phyloP scores from a whole-genome alignment of 2,797 vertebrate species.

The Rhynchonycteris naso region DNA sequence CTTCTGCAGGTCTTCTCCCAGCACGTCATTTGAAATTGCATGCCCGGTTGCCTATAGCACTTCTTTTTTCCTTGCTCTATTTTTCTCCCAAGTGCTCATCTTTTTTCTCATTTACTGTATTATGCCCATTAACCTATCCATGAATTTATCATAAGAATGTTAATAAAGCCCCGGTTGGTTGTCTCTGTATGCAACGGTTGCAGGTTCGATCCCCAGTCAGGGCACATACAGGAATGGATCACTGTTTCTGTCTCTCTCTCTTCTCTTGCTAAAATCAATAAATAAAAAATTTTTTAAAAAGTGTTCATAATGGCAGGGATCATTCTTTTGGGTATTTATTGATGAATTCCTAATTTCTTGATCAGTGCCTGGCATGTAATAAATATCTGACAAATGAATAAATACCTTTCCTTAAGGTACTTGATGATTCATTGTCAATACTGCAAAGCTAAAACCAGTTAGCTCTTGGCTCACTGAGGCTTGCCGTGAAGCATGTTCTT shows the following conservation, averaged over 20 bases:
- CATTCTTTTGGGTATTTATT: not conserved
- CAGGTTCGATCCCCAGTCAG: too few relatives aligned
- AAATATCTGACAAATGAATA: not conserved
- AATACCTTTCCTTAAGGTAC: not conserved
- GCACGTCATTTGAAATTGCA: not conserved
- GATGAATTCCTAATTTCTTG: conserved; percentile 5
- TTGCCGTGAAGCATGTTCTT: not conserved
- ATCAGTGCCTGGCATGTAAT: not conserved
- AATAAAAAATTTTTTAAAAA: too few relatives aligned
- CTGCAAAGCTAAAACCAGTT: not conserved
- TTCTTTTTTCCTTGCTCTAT: not conserved
- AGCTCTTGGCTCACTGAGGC: not conserved
- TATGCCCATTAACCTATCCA: not conserved
- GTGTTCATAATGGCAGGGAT: not conserved
- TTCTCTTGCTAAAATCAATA: too few relatives aligned
- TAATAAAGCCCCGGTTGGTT: not conserved
- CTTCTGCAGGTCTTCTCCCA: not conserved
- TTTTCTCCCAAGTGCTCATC: not conserved
- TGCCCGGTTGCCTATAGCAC: not conserved
- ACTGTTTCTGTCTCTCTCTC: too few relatives aligned
- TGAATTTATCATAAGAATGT: not conserved
- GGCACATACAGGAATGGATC: too few relatives aligned
- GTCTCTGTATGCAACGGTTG: too few relatives aligned
- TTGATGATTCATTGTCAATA: conserved; percentile 4
- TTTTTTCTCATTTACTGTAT: conserved; percentile 12